Base-by-base conservation (phyloP, 1,140 invertebrate genomes). In the Physella acuta region DNA sequence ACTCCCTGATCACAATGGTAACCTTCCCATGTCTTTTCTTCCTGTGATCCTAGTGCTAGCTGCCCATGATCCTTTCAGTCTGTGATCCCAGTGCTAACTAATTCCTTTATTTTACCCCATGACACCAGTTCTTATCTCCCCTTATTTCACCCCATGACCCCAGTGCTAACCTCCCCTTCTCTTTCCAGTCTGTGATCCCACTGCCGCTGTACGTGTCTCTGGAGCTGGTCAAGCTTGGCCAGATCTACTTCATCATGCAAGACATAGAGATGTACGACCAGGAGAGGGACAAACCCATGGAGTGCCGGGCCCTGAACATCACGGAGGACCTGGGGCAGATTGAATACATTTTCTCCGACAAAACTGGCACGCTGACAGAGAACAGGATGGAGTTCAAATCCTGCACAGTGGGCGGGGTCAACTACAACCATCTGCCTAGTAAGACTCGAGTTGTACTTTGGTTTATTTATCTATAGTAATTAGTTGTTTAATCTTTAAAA, bases 251-350 rank as follows among this genome's bases (percentile, higher is more conserved):
- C 82, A 98, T 98, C 68, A 92, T 95, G 76, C 90, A 94, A 77
- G 95, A 98, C 83, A 85, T 90, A 2, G 90, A 94, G 56, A 86
- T 99, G 74, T 95, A 92, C 79, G 93, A 98, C 85, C 85, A 89
- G 14, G 86, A 73, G 26, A 92, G 90, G 5, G 92, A 94, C 80
- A 95, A 93, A 75, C 87, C 91, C 71, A 90, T 93, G n/a, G 94
- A 98, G 84, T 98, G 95, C 82, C 88, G 95, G 66, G 95, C 96
- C 37, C 88, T 98, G 72, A 99, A 98, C 82, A 98, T 98, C 59
- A 94, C 96, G 0, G 96, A 99, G 84, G 95, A 99, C 84, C 87
- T 98, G 56, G 97, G 96, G 3, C 94, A 97, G 75, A 91, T 99
- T 33, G 92, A 95, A 79, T 98, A 98, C 81, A 89, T 99, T 56